Percentiles rank a stretch among this genome's conserved stretches.
Conservation (phyloP, 2,888 invertebrate species). For the Brenthis hecate region DNA sequence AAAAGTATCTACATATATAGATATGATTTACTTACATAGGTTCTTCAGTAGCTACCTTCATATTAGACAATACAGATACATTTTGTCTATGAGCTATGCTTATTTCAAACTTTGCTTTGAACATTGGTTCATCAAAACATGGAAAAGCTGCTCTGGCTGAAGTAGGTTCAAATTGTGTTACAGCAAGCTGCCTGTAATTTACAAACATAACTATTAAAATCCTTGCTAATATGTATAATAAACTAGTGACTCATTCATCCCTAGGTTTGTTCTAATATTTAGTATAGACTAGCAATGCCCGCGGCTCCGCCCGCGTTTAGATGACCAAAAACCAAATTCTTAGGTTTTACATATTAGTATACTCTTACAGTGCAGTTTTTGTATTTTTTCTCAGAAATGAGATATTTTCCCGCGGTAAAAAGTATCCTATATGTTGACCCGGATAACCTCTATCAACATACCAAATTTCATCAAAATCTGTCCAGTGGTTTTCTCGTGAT, state of each 20-base stretch:
- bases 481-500: no score
- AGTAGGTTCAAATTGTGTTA: slow-evolving; percentile 86
- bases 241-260: no score
- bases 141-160: slow-evolving; percentile 86
- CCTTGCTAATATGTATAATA: background rate
- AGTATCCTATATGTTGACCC: no score
- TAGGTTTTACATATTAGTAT: no score
- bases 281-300: no score
- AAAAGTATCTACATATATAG: slow-evolving; percentile 3
- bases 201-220: background rate
- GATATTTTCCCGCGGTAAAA: no score
- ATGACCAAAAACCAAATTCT: no score
- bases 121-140: slow-evolving; percentile 89
- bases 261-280: background rate
- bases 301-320: no score
- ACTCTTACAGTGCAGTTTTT: no score
- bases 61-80: slow-evolving; percentile 86
- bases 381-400: no score
- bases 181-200: slow-evolving; percentile 79
- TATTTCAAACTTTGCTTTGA: slow-evolving; percentile 89
- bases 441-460: no score
- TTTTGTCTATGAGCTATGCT: slow-evolving; percentile 85
- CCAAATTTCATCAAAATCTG: no score
- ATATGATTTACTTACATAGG: slow-evolving; percentile 70
- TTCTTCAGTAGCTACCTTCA: slow-evolving; percentile 83